A percentile compares a stretch with the other conserved stretches of the same genome.
These are phyloP conservation scores for Argyresthia albistria DNA, from an alignment of 2,888 invertebrate genomes.

Conservation along the genomic window DNA sequence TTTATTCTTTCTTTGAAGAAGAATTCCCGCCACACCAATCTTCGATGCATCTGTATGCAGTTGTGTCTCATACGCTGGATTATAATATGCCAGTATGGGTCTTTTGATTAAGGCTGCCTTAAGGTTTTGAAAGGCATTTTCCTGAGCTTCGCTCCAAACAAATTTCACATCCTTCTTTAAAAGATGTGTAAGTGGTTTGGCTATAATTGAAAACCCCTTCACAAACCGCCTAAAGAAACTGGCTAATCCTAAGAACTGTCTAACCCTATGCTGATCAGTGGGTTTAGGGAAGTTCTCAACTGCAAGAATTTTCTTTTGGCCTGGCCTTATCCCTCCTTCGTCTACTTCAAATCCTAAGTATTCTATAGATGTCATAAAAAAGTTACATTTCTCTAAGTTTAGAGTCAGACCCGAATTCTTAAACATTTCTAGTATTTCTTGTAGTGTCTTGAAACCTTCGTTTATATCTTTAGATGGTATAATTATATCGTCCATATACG, in stretches of 20 bases:
- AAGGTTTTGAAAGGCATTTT: constrained; percentile 13
- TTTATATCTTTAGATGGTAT: constrained; percentile 13
- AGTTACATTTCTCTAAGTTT: constrained; percentile 17
- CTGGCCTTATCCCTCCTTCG: constrained; percentile 12
- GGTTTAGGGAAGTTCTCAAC: constrained; percentile 13
- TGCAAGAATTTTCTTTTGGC: constrained; percentile 11
- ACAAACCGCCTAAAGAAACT: constrained; percentile 17
- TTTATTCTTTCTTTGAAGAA: constrained; percentile 16
- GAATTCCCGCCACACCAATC: constrained; percentile 22
- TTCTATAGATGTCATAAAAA: constrained; percentile 13
- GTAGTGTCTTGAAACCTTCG: constrained; percentile 14
- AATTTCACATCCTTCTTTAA: constrained; percentile 11
- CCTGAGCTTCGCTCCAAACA: constrained; percentile 12
- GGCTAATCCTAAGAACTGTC: constrained; percentile 14
- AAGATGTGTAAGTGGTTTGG: constrained; percentile 14
- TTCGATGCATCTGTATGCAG: constrained; percentile 20
- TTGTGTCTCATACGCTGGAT: too few species aligned
- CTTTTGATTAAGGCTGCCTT: constrained; percentile 13
- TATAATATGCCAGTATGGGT: constrained; percentile 8
- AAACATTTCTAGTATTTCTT: constrained; percentile 10
- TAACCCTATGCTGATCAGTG: constrained; percentile 12
- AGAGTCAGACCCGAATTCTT: constrained; percentile 11
- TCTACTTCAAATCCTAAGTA: constrained; percentile 16
- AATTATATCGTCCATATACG: constrained; percentile 21
- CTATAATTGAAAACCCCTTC: constrained; percentile 13